Evolutionary conservation across 2,113 vertebrate genomes (phyloP).

Genomic region (Alces alces): DNA sequence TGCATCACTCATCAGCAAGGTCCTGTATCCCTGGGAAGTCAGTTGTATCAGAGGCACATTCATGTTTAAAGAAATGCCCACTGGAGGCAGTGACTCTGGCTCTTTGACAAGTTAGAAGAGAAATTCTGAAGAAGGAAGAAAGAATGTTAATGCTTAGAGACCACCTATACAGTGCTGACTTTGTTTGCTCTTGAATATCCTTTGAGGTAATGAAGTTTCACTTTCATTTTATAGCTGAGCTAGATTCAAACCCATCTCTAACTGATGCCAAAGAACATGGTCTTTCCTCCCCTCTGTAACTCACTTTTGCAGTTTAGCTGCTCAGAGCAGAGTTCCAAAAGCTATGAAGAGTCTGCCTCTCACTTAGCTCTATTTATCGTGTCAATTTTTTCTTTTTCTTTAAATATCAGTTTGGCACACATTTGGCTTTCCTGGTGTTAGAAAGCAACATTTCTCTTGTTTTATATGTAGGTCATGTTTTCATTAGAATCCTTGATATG

Average conservation of each 20-base stretch:
- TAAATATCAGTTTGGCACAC: not conserved
- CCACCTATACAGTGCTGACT: not conserved
- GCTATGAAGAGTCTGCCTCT: not conserved
- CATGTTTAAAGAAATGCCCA: not conserved
- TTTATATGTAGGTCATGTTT: not conserved
- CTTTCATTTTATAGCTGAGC: not conserved
- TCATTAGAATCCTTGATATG: constrained; percentile 15
- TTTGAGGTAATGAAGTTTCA: not conserved
- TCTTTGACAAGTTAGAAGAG: not conserved
- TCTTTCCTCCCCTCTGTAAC: not conserved
- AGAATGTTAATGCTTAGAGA: not conserved
- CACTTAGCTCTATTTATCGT: not conserved
- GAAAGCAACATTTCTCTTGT: constrained; percentile 25
- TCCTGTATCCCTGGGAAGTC: not conserved
- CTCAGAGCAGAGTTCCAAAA: not conserved
- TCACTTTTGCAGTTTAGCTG: not conserved
- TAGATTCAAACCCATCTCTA: not conserved
- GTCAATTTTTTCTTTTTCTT: not conserved
- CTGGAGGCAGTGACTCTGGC: not conserved
- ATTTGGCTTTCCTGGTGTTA: not conserved
- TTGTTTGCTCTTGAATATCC: not conserved
- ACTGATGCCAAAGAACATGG: not conserved
- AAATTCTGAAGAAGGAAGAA: not conserved
- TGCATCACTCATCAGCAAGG: not conserved
- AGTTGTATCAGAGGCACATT: not conserved